Evolutionary conservation across 1,140 invertebrate genomes (phyloP).

Genomic region (Drosophila quadrilineata): DNA sequence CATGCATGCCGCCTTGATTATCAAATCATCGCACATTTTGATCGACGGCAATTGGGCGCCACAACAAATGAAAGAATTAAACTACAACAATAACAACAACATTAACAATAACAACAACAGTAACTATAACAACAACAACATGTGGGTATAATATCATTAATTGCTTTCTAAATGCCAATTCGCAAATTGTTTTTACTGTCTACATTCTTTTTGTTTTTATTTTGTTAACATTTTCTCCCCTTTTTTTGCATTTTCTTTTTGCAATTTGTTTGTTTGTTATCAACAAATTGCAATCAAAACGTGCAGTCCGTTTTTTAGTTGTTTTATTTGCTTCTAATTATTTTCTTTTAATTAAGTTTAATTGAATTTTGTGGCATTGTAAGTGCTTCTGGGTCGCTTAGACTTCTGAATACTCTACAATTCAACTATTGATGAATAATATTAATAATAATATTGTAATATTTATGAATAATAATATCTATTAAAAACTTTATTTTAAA

Average conservation of each 20-base stretch:
- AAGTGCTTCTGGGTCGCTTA: conserved; percentile 2
- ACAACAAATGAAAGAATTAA: conserved; percentile 16
- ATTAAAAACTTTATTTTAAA: too few species aligned
- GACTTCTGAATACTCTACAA: background rate
- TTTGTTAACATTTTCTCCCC: background rate
- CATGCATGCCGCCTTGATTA: too few species aligned
- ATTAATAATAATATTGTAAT: too few species aligned
- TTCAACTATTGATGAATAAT: too few species aligned
- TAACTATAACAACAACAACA: background rate
- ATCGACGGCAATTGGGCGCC: conserved; percentile 38
- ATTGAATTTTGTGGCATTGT: conserved; percentile 38
- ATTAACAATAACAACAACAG: background rate
- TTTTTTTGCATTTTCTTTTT: background rate
- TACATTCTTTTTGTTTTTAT: background rate
- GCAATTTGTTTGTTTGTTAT: conserved; percentile 24
- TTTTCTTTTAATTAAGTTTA: conserved; percentile 37
- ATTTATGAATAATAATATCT: too few species aligned
- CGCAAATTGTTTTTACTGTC: conserved; percentile 21
- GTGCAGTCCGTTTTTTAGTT: conserved; percentile 6
- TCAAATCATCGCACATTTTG: conserved; percentile 21
- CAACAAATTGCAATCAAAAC: conserved; percentile 37
- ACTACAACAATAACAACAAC: background rate
- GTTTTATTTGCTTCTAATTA: conserved; percentile 29
- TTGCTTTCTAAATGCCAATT: conserved; percentile 24
- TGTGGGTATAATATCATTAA: conserved; percentile 15